These are phyloP conservation scores for Eira barbara DNA, from an alignment of 2,113 vertebrate species.

Conservation along the genomic window DNA sequence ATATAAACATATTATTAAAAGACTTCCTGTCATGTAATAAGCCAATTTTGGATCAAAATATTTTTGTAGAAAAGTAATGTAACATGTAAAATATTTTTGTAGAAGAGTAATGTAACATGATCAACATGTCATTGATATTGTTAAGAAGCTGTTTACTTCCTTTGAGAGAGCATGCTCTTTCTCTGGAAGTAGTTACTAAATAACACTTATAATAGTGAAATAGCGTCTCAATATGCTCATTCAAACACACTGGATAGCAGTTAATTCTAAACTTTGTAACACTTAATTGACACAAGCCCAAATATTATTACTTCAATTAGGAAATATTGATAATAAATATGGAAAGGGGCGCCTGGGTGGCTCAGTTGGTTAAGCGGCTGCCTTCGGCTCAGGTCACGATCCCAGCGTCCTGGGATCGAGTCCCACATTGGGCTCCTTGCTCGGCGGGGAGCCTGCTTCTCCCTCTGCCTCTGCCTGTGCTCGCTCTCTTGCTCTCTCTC, in stretches of 20 bases:
- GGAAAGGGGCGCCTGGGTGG: not conserved
- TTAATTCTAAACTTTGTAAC: not conserved
- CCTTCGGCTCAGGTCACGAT: no score
- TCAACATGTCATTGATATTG: not conserved
- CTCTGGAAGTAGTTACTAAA: not conserved
- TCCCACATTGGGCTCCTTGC: no score
- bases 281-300: not conserved
- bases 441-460: no score
- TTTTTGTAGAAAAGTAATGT: not conserved
- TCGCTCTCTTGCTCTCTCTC: no score
- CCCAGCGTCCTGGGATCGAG: no score
- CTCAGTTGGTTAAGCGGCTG: no score
- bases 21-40: not conserved
- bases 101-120: not conserved
- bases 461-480: no score
- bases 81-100: not conserved
- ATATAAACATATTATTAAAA: not conserved
- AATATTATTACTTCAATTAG: not conserved
- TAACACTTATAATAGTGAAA: not conserved
- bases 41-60: not conserved
- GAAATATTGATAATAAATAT: not conserved
- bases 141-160: not conserved
- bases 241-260: not conserved
- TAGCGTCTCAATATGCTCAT: not conserved
- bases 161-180: not conserved